phyloP scores from a whole-genome alignment of 2,888 invertebrate genomes.

The Agrochola macilenta region DNA sequence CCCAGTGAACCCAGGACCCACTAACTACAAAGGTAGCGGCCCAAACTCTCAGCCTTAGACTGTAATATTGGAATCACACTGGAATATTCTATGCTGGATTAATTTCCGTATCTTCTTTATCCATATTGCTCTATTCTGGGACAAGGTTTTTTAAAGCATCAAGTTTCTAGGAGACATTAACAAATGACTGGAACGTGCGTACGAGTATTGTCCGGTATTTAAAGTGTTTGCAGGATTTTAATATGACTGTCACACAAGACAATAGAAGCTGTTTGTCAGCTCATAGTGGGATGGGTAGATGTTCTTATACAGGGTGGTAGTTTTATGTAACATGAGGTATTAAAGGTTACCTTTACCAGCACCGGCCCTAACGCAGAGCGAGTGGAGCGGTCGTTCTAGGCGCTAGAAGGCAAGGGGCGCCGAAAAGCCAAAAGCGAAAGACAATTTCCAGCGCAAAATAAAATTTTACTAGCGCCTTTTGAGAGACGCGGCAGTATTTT shows the following conservation, averaged over 20 bases:
- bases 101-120: not conserved
- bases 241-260: constrained; percentile 4
- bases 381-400: no score
- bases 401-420: no score
- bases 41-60: not conserved
- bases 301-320: not conserved
- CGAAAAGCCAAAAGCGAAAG: no score
- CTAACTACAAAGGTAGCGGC: not conserved
- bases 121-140: constrained; percentile 1
- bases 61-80: not conserved
- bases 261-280: not conserved
- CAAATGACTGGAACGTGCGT: constrained; percentile 25
- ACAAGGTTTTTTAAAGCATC: constrained; percentile 15
- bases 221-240: constrained; percentile 8
- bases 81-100: not conserved
- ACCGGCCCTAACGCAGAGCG: no score
- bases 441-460: no score
- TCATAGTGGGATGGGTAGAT: not conserved
- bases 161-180: constrained; percentile 10
- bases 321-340: no score
- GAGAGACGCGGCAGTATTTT: no score
- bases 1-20: no score
- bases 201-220: not conserved
- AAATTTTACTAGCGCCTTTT: no score
- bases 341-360: not conserved